Evolutionary conservation across 1,140 invertebrate genomes (phyloP).

Genomic region (Drosophila nigromelanica): DNA sequence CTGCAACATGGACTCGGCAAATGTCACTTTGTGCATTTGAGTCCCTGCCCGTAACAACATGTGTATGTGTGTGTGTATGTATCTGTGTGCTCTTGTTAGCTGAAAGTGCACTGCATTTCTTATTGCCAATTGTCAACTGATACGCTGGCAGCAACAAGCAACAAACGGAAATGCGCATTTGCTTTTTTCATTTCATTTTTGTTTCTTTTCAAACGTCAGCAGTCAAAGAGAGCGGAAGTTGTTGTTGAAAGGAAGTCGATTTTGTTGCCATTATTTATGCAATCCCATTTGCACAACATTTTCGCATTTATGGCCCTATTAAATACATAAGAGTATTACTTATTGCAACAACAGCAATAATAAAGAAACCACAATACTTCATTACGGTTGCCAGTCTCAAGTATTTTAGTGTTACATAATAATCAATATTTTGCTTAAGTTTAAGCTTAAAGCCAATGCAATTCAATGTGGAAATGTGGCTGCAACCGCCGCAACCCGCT

Average conservation of each 20-base stretch:
- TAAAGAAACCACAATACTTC: neutral
- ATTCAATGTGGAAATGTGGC: constrained; percentile 21
- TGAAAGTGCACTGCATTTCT: constrained; percentile 60
- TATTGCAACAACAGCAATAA: constrained; percentile 11
- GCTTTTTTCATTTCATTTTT: constrained; percentile 20
- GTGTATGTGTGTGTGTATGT: neutral
- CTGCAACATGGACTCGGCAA: constrained; percentile 25
- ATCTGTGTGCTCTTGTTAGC: constrained; percentile 21
- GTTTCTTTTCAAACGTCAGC: neutral
- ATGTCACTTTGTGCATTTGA: constrained; percentile 49
- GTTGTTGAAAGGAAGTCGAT: constrained; percentile 46
- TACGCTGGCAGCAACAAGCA: constrained; percentile 60
- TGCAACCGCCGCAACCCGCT: neutral
- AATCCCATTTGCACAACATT: constrained; percentile 47
- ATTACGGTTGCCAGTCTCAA: neutral
- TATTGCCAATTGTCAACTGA: constrained; percentile 67
- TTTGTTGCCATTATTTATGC: constrained; percentile 61
- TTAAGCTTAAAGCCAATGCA: constrained; percentile 57
- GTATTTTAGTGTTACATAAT: neutral
- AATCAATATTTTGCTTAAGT: neutral
- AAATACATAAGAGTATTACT: constrained; percentile 29
- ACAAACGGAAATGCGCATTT: constrained; percentile 63
- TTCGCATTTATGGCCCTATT: constrained; percentile 18
- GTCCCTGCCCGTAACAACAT: neutral
- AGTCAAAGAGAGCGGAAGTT: constrained; percentile 44